Conservation (phyloP, 2,797 vertebrate genomes). For the Emydoidea blandingii region DNA sequence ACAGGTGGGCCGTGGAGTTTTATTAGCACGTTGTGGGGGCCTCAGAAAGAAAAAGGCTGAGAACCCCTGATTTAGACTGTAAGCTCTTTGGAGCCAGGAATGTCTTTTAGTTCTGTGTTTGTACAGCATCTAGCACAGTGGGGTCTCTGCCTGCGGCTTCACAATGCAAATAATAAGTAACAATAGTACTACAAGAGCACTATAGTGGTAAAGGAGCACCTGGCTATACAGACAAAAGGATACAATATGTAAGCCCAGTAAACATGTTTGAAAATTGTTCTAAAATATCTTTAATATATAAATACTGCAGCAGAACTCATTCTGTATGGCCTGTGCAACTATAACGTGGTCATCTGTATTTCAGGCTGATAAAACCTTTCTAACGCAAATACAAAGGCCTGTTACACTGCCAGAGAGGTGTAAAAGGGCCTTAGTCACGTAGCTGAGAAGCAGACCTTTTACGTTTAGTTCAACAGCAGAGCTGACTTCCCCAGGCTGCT, state of each 20-base stretch:
- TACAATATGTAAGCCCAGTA: neutral
- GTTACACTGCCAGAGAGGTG: neutral
- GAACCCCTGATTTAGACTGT: neutral
- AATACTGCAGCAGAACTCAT: neutral
- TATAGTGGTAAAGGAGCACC: neutral
- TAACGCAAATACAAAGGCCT: neutral
- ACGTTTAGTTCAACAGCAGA: neutral
- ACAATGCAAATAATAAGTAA: neutral
- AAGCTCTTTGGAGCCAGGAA: neutral
- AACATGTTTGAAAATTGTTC: neutral
- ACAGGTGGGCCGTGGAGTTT: too few species aligned
- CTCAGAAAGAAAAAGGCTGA: too few species aligned
- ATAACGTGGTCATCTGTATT: neutral
- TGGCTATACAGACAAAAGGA: neutral
- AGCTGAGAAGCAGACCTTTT: neutral
- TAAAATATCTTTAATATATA: neutral
- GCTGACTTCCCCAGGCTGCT: neutral
- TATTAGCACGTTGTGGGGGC: too few species aligned
- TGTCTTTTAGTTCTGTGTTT: neutral
- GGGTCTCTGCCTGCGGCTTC: neutral
- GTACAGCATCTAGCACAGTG: neutral
- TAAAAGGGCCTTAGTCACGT: neutral
- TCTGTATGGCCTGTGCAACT: neutral
- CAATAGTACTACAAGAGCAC: neutral
- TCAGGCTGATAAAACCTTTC: neutral